Conservation (phyloP, 2,888 invertebrate genomes). For the Rugalucina vietnamica region DNA sequence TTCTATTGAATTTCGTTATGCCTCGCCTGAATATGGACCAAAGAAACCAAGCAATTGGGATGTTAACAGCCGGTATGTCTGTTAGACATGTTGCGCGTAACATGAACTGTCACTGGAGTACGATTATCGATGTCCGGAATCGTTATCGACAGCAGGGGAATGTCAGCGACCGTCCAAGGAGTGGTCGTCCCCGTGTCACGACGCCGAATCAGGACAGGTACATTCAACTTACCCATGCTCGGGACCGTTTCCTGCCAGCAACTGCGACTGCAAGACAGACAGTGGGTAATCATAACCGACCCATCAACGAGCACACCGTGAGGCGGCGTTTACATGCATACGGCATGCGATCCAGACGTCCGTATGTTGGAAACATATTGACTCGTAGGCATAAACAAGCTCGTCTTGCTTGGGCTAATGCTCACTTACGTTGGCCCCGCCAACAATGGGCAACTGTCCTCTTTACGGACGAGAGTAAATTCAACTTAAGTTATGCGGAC, state of each 20-base stretch:
- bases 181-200: background rate
- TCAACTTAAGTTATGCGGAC: conserved; percentile 8
- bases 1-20: too few relatives aligned
- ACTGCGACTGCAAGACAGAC: background rate
- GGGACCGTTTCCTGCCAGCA: background rate
- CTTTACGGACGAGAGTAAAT: conserved; percentile 7
- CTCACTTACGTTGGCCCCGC: background rate
- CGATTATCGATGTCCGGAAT: background rate
- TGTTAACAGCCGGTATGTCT: background rate
- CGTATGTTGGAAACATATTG: too few relatives aligned
- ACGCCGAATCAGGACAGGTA: background rate
- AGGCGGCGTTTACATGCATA: too few relatives aligned
- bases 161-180: background rate
- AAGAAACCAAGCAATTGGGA: background rate
- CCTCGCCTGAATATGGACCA: background rate
- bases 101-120: background rate
- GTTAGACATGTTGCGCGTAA: background rate
- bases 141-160: background rate
- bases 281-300: background rate
- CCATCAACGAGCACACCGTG: too few relatives aligned
- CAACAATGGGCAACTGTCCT: background rate
- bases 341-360: too few relatives aligned
- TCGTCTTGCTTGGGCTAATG: background rate
- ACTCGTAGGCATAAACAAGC: too few relatives aligned
- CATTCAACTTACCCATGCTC: background rate